These are phyloP conservation scores for Hyaena hyaena DNA, from an alignment of 2,113 vertebrate genomes.

Conservation along the genomic window DNA sequence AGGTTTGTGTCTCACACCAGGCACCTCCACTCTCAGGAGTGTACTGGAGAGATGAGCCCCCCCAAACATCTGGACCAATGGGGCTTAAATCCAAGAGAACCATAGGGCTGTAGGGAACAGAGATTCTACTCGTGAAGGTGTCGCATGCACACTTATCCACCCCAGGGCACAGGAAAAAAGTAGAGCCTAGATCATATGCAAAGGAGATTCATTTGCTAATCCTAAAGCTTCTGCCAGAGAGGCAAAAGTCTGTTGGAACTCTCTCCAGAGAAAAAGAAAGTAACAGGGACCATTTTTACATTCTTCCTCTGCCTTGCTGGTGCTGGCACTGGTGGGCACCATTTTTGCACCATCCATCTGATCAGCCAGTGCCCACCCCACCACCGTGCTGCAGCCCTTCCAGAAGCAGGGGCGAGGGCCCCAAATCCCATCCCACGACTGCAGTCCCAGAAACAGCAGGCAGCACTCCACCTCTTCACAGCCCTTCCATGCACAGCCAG, in stretches of 20 bases:
- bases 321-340: neutral
- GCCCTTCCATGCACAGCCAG: neutral
- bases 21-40: neutral
- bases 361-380: neutral
- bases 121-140: neutral
- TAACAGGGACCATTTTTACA: neutral
- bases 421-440: neutral
- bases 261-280: neutral
- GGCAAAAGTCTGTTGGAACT: neutral
- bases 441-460: neutral
- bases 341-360: neutral
- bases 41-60: neutral
- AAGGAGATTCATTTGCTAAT: neutral
- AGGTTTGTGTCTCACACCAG: neutral
- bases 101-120: neutral
- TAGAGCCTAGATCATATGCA: neutral
- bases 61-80: neutral
- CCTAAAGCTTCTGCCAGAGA: neutral
- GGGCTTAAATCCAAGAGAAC: neutral
- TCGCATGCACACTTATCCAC: neutral
- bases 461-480: neutral
- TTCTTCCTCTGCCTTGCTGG: neutral
- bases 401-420: neutral
- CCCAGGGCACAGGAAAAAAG: neutral
- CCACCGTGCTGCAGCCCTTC: neutral